Percentiles rank a stretch among this genome's conserved stretches.
phyloP scores from a whole-genome alignment of 2,797 vertebrate species.

The Strix occidentalis region DNA sequence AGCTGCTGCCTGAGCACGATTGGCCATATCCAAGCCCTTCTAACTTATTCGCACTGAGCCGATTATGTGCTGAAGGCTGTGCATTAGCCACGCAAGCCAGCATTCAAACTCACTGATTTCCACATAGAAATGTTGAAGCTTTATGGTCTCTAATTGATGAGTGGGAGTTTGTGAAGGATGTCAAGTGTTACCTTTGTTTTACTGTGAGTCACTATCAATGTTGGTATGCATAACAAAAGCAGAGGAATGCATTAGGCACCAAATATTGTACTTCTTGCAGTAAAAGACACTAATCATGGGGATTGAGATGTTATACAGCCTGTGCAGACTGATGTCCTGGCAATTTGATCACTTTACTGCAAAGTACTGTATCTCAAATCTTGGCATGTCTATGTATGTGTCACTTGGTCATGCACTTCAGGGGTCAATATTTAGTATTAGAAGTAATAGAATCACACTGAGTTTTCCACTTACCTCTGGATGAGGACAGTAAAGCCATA shows the following conservation, averaged over 20 bases:
- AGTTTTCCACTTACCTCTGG: background rate
- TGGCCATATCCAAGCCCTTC: background rate
- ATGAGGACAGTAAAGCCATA: background rate
- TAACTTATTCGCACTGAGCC: background rate
- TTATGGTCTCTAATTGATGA: conserved; percentile 20
- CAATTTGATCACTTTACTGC: background rate
- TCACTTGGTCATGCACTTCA: background rate
- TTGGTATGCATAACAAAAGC: conserved; percentile 28
- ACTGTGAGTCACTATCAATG: conserved; percentile 16
- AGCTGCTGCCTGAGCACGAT: background rate
- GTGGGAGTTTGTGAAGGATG: background rate
- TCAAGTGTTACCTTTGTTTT: conserved; percentile 50
- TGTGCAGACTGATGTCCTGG: background rate
- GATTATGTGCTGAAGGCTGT: background rate
- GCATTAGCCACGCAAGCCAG: background rate
- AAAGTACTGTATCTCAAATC: background rate
- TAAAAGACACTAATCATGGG: background rate
- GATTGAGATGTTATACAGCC: background rate
- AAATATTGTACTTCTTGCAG: background rate
- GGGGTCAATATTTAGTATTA: background rate
- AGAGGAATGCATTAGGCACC: conserved; percentile 19
- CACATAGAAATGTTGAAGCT: background rate
- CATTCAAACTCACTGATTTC: background rate
- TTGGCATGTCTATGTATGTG: background rate
- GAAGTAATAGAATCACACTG: background rate